phyloP scores from a whole-genome alignment of 2,888 invertebrate genomes.

The Drosophila niveifrons region DNA sequence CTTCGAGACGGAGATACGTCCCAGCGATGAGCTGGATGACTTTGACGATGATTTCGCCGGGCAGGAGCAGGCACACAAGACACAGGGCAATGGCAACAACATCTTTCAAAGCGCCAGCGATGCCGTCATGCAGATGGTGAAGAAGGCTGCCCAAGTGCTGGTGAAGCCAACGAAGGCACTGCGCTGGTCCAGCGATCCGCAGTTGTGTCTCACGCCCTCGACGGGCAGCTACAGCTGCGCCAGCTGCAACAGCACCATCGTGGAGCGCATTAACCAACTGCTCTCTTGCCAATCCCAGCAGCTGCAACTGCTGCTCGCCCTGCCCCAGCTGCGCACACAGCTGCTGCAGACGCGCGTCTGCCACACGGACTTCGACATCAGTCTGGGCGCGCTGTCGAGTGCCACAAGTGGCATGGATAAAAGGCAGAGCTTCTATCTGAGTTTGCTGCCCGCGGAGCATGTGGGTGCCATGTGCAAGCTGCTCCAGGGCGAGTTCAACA shows the following conservation, averaged over 20 bases:
- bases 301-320: constrained; percentile 88
- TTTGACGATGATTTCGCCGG: constrained; percentile 87
- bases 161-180: constrained; percentile 88
- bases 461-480: constrained; percentile 92
- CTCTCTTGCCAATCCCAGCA: constrained; percentile 90
- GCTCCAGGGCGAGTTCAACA: constrained; percentile 85
- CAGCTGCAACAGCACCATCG: constrained; percentile 89
- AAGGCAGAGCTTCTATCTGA: constrained; percentile 87
- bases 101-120: constrained; percentile 95
- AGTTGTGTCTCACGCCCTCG: constrained; percentile 90
- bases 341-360: constrained; percentile 87
- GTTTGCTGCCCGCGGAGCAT: constrained; percentile 89
- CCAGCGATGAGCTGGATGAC: constrained; percentile 89
- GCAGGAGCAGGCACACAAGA: constrained; percentile 56
- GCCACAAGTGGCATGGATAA: constrained; percentile 50
- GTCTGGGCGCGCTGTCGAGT: constrained; percentile 55
- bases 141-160: constrained; percentile 95
- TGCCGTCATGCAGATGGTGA: constrained; percentile 96
- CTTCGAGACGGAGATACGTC: constrained; percentile 92
- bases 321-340: constrained; percentile 88
- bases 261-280: constrained; percentile 90
- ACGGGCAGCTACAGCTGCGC: constrained; percentile 90
- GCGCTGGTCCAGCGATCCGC: constrained; percentile 51
- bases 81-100: constrained; percentile 87
- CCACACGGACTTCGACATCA: constrained; percentile 87